Evolutionary conservation across 2,113 vertebrate genomes (phyloP), one percentile per base, ranked within the genome.

Genomic region (Psettodes erumei): DNA sequence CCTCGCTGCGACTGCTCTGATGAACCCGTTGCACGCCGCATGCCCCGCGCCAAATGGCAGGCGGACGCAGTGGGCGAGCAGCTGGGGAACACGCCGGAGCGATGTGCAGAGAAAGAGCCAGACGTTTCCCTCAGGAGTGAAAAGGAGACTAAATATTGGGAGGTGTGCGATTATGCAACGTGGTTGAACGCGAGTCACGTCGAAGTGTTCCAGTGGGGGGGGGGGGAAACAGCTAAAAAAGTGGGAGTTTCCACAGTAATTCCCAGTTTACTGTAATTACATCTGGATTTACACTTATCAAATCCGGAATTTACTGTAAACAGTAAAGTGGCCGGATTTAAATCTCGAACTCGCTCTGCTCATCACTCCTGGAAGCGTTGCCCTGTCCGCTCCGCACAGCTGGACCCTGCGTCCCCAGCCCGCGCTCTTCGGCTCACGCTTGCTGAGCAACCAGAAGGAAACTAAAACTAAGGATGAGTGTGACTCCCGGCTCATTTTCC

Each of bases 381-480:
- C 42, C 30, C 47, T 7, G 43, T 63, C 32, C 21, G 8, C 33
- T 15, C 54, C 13, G 27, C 2, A 12, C 67, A 43, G 8, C 23
- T 37, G 33, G 61, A 64, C 70, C 67, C 40, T 58, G 30, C 58
- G 66, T 87, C 85, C 56, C 62, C 63, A 9, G 55, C 25, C 3
- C 23, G 58, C 1, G 28, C 48, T 47, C 65, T 43, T 47, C 64
- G 59, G 45, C 77, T 81, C 56, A 28, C 50, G 3, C 23, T 32
- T 23, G 21, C 68, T 62, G 65, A 81, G 48, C 33, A 19, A 69
- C 64, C 28, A 65, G 71, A 73, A 73, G 54, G 38, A 64, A 73
- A 60, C 7, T 40, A 33, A 79, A 63, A 25, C 59, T 30, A 37
- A 59, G 75, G 78, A 60, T 42, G 70, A 72, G 64, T 42, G 28